A percentile compares a stretch with the other conserved stretches of the same genome.
Evolutionary conservation across 2,797 vertebrate species (phyloP).

Genomic region (Pteronotus mesoamericanus): DNA sequence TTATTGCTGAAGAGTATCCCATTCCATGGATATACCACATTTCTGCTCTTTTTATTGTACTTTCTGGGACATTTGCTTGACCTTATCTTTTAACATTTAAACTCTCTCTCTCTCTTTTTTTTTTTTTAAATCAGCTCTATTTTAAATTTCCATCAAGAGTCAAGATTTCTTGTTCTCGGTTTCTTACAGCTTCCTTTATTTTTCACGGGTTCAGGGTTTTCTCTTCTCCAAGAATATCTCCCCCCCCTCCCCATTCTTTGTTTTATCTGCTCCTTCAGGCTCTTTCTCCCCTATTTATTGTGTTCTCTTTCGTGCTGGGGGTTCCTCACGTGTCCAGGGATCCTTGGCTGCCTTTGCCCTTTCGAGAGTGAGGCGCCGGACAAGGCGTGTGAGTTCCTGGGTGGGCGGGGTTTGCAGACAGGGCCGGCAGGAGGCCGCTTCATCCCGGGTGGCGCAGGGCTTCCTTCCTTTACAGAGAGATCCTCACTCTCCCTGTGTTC

Average conservation of each 20-base stretch:
- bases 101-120: no score
- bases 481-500: background rate
- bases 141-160: background rate
- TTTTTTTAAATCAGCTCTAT: background rate
- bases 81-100: background rate
- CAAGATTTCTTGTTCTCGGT: background rate
- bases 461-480: background rate
- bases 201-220: background rate
- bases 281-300: background rate
- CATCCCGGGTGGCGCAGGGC: accelerated
- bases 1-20: background rate
- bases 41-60: background rate
- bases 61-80: background rate
- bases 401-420: background rate
- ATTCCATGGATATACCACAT: background rate
- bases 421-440: background rate
- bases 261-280: background rate
- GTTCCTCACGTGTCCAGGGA: background rate
- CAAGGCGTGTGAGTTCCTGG: background rate
- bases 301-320: background rate
- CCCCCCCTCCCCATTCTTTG: background rate
- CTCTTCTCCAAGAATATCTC: background rate
- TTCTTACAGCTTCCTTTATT: background rate
- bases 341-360: background rate
- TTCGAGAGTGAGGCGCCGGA: background rate